These are phyloP conservation scores for Anseranas semipalmata DNA, from an alignment of 2,113 vertebrate genomes.

Conservation along the genomic window DNA sequence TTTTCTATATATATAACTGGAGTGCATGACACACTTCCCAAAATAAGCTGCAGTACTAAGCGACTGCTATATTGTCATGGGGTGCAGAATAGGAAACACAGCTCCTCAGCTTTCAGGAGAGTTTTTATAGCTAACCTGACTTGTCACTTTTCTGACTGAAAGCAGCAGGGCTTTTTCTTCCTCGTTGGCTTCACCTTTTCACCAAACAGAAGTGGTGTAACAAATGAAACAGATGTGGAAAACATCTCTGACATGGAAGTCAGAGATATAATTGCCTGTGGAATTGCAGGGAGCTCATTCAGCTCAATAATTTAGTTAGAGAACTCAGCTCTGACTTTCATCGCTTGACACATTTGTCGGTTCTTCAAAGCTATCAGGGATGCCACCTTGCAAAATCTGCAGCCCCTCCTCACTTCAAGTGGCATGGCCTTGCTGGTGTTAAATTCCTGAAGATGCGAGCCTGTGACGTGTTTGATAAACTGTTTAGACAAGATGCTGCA, in stretches of 20 bases:
- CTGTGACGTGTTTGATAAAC: background rate
- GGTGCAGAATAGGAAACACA: background rate
- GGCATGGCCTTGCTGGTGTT: background rate
- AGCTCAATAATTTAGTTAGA: background rate
- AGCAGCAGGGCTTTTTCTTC: background rate
- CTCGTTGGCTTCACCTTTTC: background rate
- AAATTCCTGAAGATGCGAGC: background rate
- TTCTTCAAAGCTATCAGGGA: background rate
- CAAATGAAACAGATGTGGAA: background rate
- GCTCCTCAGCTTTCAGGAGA: slow-evolving; percentile 6
- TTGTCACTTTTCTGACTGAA: background rate
- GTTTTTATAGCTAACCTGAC: background rate
- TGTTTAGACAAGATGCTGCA: background rate
- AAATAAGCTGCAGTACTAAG: slow-evolving; percentile 25
- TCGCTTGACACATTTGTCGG: background rate
- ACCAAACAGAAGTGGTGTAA: background rate
- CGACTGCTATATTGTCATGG: background rate
- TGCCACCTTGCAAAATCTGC: background rate
- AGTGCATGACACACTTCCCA: slow-evolving; percentile 27
- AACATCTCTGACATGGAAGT: too few relatives aligned
- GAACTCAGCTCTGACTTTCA: background rate
- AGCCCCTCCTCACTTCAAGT: background rate
- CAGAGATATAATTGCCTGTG: background rate
- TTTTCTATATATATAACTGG: slow-evolving; percentile 35
- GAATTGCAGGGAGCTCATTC: background rate